phyloP scores from a whole-genome alignment of 1,140 invertebrate genomes.

The Lepidostoma basale region DNA sequence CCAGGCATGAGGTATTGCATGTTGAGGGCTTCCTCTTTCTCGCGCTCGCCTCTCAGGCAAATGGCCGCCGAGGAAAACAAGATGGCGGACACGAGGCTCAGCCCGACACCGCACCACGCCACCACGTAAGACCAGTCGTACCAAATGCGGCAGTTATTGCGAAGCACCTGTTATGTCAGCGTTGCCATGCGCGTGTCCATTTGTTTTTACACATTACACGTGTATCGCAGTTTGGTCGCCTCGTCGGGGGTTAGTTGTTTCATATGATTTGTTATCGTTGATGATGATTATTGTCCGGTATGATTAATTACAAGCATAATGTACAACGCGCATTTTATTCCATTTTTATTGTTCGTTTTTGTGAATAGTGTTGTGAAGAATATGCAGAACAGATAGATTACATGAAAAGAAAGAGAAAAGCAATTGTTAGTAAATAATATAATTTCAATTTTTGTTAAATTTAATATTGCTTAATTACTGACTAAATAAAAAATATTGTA shows the following conservation, averaged over 20 bases:
- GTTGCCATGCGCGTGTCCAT: slow-evolving; percentile 2
- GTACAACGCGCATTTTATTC: slow-evolving; percentile 38
- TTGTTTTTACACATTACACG: slow-evolving; percentile 17
- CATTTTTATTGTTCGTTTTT: slow-evolving; percentile 18
- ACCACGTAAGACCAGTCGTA: slow-evolving; percentile 97
- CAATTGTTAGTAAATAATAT: slow-evolving; percentile 58
- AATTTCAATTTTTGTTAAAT: slow-evolving; percentile 23
- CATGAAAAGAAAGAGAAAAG: slow-evolving; percentile 66
- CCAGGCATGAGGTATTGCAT: slow-evolving; percentile 98
- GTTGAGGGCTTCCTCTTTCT: slow-evolving; percentile 92
- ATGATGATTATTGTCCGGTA: slow-evolving; percentile 15
- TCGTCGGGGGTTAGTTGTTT: slow-evolving; percentile 9
- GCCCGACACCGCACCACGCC: slow-evolving; percentile 91
- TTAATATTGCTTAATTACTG: slow-evolving; percentile 5
- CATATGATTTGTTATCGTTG: slow-evolving; percentile 16
- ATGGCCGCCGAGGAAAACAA: slow-evolving; percentile 91
- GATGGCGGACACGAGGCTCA: slow-evolving; percentile 85
- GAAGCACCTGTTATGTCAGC: slow-evolving; percentile 75
- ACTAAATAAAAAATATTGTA: not conserved
- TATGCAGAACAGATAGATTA: slow-evolving; percentile 51
- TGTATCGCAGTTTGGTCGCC: slow-evolving; percentile 6
- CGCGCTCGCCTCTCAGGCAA: slow-evolving; percentile 89
- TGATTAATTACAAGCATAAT: slow-evolving; percentile 34
- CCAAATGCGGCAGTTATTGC: slow-evolving; percentile 82
- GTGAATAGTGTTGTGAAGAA: slow-evolving; percentile 41